phyloP scores from a whole-genome alignment of 2,888 invertebrate genomes.

The Xestia c-nigrum region DNA sequence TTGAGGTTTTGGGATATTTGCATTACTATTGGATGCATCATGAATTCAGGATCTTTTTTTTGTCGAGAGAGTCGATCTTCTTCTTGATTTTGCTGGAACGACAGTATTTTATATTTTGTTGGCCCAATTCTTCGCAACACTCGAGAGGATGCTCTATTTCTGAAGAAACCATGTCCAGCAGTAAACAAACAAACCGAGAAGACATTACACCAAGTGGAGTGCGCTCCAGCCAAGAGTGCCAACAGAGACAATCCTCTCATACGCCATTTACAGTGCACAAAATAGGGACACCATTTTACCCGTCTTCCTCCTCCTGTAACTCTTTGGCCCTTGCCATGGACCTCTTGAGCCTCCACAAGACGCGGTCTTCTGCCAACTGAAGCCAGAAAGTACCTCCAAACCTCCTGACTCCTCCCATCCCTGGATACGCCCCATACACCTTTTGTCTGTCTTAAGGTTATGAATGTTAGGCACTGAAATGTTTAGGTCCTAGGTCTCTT shows the following conservation, averaged over 20 bases:
- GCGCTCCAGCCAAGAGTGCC: constrained; percentile 54
- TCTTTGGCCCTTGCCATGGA: constrained; percentile 64
- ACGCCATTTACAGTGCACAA: constrained; percentile 70
- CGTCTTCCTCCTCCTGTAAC: constrained; percentile 65
- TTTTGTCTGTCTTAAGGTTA: constrained; percentile 63
- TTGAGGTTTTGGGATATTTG: too few relatives aligned
- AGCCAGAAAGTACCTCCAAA: constrained; percentile 66
- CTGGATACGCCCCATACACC: constrained; percentile 64
- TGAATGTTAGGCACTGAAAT: constrained; percentile 56
- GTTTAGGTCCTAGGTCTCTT: constrained; percentile 25
- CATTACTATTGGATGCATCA: too few relatives aligned
- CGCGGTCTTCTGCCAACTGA: constrained; percentile 63
- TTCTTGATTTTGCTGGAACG: too few relatives aligned
- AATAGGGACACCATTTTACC: constrained; percentile 63
- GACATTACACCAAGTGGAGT: constrained; percentile 33
- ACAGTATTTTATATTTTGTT: too few relatives aligned
- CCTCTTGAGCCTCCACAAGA: constrained; percentile 66
- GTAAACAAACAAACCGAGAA: constrained; percentile 4
- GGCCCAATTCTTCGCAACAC: too few relatives aligned
- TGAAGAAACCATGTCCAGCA: constrained; percentile 20
- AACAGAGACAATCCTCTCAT: constrained; percentile 53
- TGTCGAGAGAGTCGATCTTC: neutral
- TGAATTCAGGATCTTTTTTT: neutral
- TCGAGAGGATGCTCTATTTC: neutral
- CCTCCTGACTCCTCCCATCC: constrained; percentile 62